Evolutionary conservation across 2,888 invertebrate species (phyloP).

Genomic region (Dynastes tityus): DNA sequence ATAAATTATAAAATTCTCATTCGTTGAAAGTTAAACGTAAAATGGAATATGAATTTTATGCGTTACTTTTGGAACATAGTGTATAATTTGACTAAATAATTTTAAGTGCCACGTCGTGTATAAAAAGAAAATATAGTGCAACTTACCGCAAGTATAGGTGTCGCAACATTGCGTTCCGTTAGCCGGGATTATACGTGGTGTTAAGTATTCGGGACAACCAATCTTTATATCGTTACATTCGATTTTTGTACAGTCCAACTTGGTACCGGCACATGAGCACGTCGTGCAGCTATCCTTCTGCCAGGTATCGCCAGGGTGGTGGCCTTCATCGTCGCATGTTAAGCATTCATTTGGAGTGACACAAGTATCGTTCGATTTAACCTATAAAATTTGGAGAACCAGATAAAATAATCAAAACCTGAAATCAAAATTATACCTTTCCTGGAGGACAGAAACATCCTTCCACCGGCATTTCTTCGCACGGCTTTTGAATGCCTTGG

Average conservation of each 20-base stretch:
- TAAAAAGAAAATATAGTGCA: too few relatives aligned
- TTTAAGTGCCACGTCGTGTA: too few relatives aligned
- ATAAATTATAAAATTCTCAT: too few relatives aligned
- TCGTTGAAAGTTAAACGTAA: background rate
- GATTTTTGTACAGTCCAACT: conserved; percentile 78
- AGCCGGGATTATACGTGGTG: conserved; percentile 72
- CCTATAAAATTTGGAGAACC: conserved; percentile 65
- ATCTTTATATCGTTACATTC: conserved; percentile 74
- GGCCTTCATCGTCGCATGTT: conserved; percentile 83
- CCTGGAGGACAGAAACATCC: conserved; percentile 91
- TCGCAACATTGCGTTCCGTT: conserved; percentile 80
- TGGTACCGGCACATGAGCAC: conserved; percentile 79
- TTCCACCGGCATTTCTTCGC: conserved; percentile 72
- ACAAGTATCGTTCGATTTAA: conserved; percentile 82
- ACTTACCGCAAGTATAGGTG: conserved; percentile 78
- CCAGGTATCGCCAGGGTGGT: conserved; percentile 81
- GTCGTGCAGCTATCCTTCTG: conserved; percentile 81
- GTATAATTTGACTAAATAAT: background rate
- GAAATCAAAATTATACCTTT: conserved; percentile 70
- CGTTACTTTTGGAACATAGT: too few relatives aligned
- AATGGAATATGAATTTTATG: too few relatives aligned
- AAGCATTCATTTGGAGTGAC: conserved; percentile 79
- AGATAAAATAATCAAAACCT: background rate
- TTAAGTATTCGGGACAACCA: conserved; percentile 77
- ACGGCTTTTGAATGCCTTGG: conserved; percentile 66